Conservation (phyloP, 2,797 vertebrate species). For the Tenualosa thibaudeaui region DNA sequence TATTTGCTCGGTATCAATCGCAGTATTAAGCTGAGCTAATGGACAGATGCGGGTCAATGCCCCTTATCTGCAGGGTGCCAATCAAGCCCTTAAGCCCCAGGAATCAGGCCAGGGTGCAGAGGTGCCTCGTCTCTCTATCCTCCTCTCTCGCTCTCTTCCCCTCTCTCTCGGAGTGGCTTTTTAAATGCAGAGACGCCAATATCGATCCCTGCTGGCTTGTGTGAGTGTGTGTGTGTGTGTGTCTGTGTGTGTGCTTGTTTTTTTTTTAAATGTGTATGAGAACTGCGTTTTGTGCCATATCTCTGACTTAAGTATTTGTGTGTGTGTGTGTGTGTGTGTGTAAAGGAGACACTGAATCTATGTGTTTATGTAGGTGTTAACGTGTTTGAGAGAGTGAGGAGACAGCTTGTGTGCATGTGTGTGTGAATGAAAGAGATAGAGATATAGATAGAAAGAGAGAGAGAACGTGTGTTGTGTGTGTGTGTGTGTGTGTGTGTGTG, state of each 20-base stretch:
- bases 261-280: conserved; percentile 48
- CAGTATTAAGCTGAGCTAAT: conserved; percentile 80
- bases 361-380: neutral
- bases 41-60: conserved; percentile 83
- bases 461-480: neutral
- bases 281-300: neutral
- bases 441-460: no score
- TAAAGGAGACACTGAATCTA: neutral
- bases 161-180: conserved; percentile 75
- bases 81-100: conserved; percentile 78
- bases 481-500: conserved; percentile 41
- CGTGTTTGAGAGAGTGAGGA: no score
- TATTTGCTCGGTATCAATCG: conserved; percentile 81
- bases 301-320: conserved; percentile 2
- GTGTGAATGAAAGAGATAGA: no score
- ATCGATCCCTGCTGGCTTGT: conserved; percentile 74
- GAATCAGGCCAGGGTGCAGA: conserved; percentile 76
- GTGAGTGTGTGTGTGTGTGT: conserved; percentile 9
- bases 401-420: no score
- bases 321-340: neutral
- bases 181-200: conserved; percentile 75
- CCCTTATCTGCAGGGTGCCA: conserved; percentile 71
- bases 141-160: no score
- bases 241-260: neutral
- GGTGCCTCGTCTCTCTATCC: conserved; percentile 70